A percentile compares a stretch with the other conserved stretches of the same genome.
phyloP scores from a whole-genome alignment of 1,140 invertebrate genomes.

The Cydia strobilella region DNA sequence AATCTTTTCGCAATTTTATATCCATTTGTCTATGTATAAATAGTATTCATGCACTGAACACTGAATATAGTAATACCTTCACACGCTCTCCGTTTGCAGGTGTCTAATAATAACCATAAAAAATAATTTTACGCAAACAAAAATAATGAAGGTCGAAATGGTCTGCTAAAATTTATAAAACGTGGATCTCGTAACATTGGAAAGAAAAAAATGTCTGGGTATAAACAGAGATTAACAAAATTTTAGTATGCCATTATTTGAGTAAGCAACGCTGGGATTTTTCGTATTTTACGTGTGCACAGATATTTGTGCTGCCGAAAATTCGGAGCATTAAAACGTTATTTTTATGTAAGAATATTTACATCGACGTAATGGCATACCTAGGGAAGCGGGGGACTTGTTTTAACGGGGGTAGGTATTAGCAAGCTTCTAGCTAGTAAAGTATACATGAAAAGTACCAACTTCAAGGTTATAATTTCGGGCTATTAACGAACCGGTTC shows the following conservation, averaged over 20 bases:
- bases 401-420: no score
- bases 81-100: slow-evolving; percentile 6
- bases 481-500: no score
- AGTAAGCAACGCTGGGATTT: not conserved
- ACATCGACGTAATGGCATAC: not conserved
- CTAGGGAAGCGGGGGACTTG: no score
- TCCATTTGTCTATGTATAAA: not conserved
- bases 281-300: not conserved
- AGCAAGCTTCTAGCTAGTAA: no score
- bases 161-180: slow-evolving; percentile 4
- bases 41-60: not conserved
- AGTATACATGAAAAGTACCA: no score
- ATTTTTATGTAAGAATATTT: not conserved
- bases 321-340: not conserved
- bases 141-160: slow-evolving; percentile 24
- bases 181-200: not conserved
- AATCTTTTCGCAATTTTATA: not conserved
- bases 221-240: slow-evolving; percentile 5
- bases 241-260: slow-evolving; percentile 27
- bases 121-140: slow-evolving; percentile 25
- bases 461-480: no score
- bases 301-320: not conserved
- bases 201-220: slow-evolving; percentile 1
- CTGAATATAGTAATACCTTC: no score
- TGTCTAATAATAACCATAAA: slow-evolving; percentile 23